phyloP scores from a whole-genome alignment of 2,888 invertebrate species.

The Exocentrus adspersus region DNA sequence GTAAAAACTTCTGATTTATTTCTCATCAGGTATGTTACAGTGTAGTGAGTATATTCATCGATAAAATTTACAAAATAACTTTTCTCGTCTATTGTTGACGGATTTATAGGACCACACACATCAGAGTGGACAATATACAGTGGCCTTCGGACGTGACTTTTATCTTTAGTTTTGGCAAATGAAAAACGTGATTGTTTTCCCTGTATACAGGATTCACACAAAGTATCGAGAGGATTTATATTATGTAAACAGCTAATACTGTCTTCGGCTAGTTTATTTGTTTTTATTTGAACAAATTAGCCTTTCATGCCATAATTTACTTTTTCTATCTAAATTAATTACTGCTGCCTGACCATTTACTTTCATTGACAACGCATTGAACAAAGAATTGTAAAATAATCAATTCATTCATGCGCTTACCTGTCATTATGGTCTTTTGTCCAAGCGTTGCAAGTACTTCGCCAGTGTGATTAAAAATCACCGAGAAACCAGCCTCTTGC shows the following conservation, averaged over 20 bases:
- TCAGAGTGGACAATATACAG: slow-evolving; percentile 34
- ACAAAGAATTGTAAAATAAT: slow-evolving; percentile 17
- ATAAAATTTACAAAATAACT: slow-evolving; percentile 56
- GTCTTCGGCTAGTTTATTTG: slow-evolving; percentile 12
- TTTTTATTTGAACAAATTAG: slow-evolving; percentile 29
- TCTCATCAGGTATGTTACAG: slow-evolving; percentile 49
- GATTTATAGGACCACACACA: slow-evolving; percentile 34
- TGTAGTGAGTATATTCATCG: slow-evolving; percentile 56
- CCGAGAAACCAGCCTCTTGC: slow-evolving; percentile 45
- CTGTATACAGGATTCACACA: slow-evolving; percentile 36
- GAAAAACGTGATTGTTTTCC: slow-evolving; percentile 35
- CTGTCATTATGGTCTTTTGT: slow-evolving; percentile 40
- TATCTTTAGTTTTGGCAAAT: slow-evolving; percentile 33
- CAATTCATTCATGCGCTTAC: slow-evolving; percentile 46
- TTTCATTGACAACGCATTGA: slow-evolving; percentile 36
- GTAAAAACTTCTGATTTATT: slow-evolving; percentile 36
- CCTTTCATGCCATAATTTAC: slow-evolving; percentile 32
- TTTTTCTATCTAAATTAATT: slow-evolving; percentile 15
- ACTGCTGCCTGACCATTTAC: slow-evolving; percentile 33
- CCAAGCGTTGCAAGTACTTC: slow-evolving; percentile 39
- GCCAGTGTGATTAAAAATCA: slow-evolving; percentile 50
- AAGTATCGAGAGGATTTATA: slow-evolving; percentile 25
- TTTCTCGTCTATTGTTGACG: slow-evolving; percentile 47
- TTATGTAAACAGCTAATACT: slow-evolving; percentile 19
- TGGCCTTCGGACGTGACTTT: slow-evolving; percentile 27